These are phyloP conservation scores for Pangasianodon hypophthalmus DNA, from an alignment of 2,113 vertebrate genomes.

Conservation along the genomic window DNA sequence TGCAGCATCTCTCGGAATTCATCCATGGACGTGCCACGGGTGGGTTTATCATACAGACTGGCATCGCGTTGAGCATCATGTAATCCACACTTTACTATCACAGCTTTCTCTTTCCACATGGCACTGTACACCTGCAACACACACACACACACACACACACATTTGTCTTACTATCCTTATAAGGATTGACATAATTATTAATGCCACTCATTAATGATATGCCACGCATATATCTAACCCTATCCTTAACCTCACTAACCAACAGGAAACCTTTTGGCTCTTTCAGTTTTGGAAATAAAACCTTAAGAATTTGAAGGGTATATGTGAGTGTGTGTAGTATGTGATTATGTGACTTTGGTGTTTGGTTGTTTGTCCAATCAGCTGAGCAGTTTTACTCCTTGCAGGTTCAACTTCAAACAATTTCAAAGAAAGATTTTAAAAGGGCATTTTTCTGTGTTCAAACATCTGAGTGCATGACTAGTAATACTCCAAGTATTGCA, in stretches of 20 bases:
- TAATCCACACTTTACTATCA: slow-evolving; percentile 91
- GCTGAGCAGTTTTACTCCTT: not conserved
- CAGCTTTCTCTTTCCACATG: slow-evolving; percentile 86
- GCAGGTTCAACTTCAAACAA: not conserved
- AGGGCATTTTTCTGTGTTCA: not conserved
- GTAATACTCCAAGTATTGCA: not conserved
- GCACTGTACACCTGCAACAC: slow-evolving; percentile 85
- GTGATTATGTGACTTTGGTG: not conserved
- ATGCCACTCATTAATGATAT: not conserved
- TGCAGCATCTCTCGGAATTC: slow-evolving; percentile 96
- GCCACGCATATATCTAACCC: not conserved
- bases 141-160: slow-evolving; percentile 1
- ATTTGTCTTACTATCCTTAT: too few relatives aligned
- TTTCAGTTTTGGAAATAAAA: not conserved
- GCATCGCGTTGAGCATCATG: slow-evolving; percentile 79
- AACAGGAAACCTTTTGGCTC: not conserved
- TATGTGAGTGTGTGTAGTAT: not conserved
- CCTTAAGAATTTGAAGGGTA: not conserved
- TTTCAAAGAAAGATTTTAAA: not conserved
- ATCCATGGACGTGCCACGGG: slow-evolving; percentile 91
- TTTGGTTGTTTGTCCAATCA: not conserved
- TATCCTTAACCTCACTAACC: not conserved
- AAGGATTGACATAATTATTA: not conserved
- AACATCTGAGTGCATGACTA: not conserved
- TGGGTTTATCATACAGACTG: slow-evolving; percentile 90